Evolutionary conservation across 2,888 invertebrate species (phyloP).

Genomic region (Protodeltote pygarga): DNA sequence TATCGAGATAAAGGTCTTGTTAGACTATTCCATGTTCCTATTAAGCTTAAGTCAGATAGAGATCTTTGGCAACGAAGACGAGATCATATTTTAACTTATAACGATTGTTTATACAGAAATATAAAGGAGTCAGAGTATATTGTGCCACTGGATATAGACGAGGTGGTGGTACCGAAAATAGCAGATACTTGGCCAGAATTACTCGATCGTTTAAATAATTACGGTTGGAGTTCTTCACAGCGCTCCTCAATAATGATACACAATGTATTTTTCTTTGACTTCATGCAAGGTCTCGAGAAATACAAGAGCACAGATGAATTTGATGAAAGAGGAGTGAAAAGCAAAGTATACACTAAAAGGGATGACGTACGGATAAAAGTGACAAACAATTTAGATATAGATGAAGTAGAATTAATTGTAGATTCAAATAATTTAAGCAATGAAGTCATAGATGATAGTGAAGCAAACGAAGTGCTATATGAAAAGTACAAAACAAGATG

Average conservation of each 20-base stretch:
- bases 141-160: constrained; percentile 91
- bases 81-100: constrained; percentile 91
- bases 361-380: constrained; percentile 75
- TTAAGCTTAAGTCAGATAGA: constrained; percentile 75
- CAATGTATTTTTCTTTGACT: constrained; percentile 90
- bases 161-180: constrained; percentile 89
- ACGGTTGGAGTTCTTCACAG: constrained; percentile 77
- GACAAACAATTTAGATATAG: constrained; percentile 58
- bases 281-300: constrained; percentile 72
- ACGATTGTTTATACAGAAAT: constrained; percentile 92
- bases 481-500: constrained; percentile 65
- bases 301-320: constrained; percentile 45
- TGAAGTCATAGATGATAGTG: constrained; percentile 64
- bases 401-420: constrained; percentile 68
- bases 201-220: constrained; percentile 75
- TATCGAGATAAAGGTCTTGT: constrained; percentile 84
- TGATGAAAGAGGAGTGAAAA: constrained; percentile 52
- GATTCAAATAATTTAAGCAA: constrained; percentile 61
- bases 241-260: constrained; percentile 88
- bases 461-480: constrained; percentile 49
- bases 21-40: constrained; percentile 83
- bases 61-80: constrained; percentile 89
- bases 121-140: constrained; percentile 88
- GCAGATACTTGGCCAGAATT: constrained; percentile 87
- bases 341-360: constrained; percentile 72